Evolutionary conservation across 2,797 vertebrate species (phyloP), one percentile per base, ranked within the genome.

Genomic region (Pteropus rufus): DNA sequence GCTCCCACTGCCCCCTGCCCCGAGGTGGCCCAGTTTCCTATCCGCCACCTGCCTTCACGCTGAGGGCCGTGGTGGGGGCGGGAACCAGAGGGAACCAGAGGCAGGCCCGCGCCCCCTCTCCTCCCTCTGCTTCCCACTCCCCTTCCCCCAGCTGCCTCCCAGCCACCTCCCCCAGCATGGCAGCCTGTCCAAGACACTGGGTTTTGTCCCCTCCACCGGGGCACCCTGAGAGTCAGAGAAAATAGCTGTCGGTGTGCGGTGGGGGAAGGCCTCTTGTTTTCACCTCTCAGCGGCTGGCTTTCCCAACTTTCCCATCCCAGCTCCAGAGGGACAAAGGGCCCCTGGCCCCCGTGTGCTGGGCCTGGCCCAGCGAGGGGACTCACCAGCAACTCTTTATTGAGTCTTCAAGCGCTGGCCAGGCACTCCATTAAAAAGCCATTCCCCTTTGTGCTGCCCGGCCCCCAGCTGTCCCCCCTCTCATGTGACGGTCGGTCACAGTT

Each of bases 381-480:
- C 94, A 60, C 98, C 98, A 96, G 97, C 96, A 77, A 90, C 96
- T 97, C 98, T 98, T 98, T 98, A 98, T 99, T 98, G 98, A 99
- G 98, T 98, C 98, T 98, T 98, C 98, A 98, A 98, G 98, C 89
- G 21, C 98, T 93, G 97, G 98, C 98, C 98, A 98, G 98, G 98
- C 98, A 98, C 98, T 99, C 98, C 98, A 99, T 99, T 99, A 99
- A 99, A 98, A 99, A 99, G 98, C 98, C 98, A 98, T 99, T 99
- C 97, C 97, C 98, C 97, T 99, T 99, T 98, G 98, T 99, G 97
- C 98, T 85, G 97, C 95, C 65, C 96, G 94, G 98, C 98, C 98
- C 98, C 98, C 98, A 99, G 98, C 99, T 98, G 99, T 98, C 98
- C 98, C 98, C 96, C 98, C 94, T 98, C 98, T 99, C 98, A 98